A percentile compares a stretch with the other conserved stretches of the same genome.
These are phyloP conservation scores for Tridacna crocea DNA, from an alignment of 2,888 invertebrate species.

Conservation along the genomic window DNA sequence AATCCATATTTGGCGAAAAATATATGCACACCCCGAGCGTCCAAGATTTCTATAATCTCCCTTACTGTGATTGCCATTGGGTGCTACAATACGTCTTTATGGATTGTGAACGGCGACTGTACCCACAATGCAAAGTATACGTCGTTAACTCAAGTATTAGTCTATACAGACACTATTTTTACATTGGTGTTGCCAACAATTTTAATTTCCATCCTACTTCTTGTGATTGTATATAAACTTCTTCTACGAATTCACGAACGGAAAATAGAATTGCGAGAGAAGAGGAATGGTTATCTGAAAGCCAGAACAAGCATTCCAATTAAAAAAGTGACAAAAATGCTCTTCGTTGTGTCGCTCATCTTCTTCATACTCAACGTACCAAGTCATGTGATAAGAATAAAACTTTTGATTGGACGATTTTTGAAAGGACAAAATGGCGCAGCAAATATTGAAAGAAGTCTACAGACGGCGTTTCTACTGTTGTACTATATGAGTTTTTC, in stretches of 20 bases:
- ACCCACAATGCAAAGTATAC: conserved; percentile 33
- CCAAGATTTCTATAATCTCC: conserved; percentile 38
- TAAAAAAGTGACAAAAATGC: conserved; percentile 70
- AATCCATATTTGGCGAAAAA: conserved; percentile 57
- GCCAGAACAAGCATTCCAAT: conserved; percentile 22
- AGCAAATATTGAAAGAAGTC: conserved; percentile 36
- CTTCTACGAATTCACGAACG: conserved; percentile 22
- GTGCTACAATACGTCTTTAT: conserved; percentile 62
- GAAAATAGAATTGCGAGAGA: not conserved
- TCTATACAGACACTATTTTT: conserved; percentile 60
- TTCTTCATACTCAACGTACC: conserved; percentile 73
- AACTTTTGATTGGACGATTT: conserved; percentile 51
- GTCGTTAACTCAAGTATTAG: conserved; percentile 44
- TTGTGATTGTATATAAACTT: conserved; percentile 37
- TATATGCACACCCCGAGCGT: conserved; percentile 49
- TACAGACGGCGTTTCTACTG: conserved; percentile 63
- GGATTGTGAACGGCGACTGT: conserved; percentile 58
- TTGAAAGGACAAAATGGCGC: conserved; percentile 35
- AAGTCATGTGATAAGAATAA: conserved; percentile 70
- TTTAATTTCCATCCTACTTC: conserved; percentile 47
- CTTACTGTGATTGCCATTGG: conserved; percentile 46
- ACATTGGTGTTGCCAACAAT: conserved; percentile 67
- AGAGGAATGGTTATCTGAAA: not conserved
- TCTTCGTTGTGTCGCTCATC: conserved; percentile 72
- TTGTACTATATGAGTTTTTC: conserved; percentile 74